Percentiles rank a stretch among this genome's conserved stretches.
Conservation (phyloP, 2,113 vertebrate species). For the Spheniscus mendiculus region DNA sequence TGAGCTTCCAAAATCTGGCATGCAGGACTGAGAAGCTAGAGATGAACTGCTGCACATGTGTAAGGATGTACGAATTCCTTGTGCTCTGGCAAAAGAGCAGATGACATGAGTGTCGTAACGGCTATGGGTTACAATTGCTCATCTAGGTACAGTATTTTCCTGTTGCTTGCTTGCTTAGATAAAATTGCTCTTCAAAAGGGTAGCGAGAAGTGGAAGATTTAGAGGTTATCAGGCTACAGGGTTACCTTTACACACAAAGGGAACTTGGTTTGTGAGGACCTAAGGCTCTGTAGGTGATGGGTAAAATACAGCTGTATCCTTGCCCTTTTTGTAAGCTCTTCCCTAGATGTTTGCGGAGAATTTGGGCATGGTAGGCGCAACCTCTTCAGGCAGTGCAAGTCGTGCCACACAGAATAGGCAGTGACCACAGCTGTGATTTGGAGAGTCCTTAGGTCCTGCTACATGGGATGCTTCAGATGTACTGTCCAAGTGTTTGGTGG, state of each 20-base stretch:
- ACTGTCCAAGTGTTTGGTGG: not conserved
- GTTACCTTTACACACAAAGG: not conserved
- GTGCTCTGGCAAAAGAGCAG: not conserved
- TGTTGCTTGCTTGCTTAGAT: not conserved
- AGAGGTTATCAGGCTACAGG: not conserved
- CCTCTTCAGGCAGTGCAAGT: not conserved
- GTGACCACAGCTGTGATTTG: not conserved
- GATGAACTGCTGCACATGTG: not conserved
- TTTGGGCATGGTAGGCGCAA: accelerated
- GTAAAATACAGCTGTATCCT: not conserved
- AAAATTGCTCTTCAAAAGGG: not conserved
- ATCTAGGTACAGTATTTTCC: not conserved
- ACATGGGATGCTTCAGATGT: not conserved
- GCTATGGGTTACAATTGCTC: not conserved
- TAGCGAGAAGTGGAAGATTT: not conserved
- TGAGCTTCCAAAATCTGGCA: not conserved
- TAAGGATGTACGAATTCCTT: not conserved
- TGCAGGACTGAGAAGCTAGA: not conserved
- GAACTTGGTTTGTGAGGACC: not conserved
- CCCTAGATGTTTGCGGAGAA: not conserved
- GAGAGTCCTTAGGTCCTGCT: not conserved
- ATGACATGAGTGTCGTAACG: accelerated
- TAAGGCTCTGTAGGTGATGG: not conserved
- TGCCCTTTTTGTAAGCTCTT: not conserved
- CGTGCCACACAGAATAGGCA: not conserved